phyloP scores from a whole-genome alignment of 35 echinoderm and acorn worm genomes.

The Amphiura filiformis region DNA sequence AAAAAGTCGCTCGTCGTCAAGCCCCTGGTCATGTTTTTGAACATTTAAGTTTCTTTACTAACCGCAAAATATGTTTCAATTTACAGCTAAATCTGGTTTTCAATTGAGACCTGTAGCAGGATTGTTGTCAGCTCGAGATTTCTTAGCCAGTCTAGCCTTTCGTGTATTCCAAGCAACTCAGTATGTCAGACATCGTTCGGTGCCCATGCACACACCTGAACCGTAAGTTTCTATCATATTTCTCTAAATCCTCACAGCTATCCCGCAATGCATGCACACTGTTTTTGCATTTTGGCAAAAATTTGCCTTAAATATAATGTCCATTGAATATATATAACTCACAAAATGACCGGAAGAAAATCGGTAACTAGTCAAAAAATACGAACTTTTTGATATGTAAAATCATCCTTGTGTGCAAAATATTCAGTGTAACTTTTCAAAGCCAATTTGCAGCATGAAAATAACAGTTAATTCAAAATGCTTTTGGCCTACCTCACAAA shows the following conservation, averaged over 20 bases:
- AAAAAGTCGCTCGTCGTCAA: no score
- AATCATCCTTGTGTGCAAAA: no score
- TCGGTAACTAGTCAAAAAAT: no score
- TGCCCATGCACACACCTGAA: constrained; percentile 87
- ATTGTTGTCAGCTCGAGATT: constrained; percentile 67
- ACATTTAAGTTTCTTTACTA: no score
- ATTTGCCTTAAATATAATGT: not conserved
- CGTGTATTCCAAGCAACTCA: constrained; percentile 85
- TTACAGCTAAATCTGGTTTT: constrained; percentile 76
- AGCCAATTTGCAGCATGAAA: no score
- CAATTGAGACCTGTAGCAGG: constrained; percentile 84
- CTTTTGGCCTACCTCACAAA: no score
- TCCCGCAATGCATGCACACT: not conserved
- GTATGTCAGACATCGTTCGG: constrained; percentile 68
- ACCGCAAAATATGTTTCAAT: no score
- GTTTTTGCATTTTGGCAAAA: not conserved
- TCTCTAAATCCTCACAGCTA: not conserved
- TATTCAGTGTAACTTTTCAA: no score
- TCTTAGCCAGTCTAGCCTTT: constrained; percentile 81
- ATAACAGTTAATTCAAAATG: no score
- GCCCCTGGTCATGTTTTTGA: no score
- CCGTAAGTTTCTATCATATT: constrained; percentile 52
- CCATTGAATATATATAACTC: not conserved
- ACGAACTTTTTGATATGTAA: no score
- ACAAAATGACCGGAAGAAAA: no score